phyloP scores from a whole-genome alignment of 2,888 invertebrate genomes.

The Lordiphosa fenestrarum region DNA sequence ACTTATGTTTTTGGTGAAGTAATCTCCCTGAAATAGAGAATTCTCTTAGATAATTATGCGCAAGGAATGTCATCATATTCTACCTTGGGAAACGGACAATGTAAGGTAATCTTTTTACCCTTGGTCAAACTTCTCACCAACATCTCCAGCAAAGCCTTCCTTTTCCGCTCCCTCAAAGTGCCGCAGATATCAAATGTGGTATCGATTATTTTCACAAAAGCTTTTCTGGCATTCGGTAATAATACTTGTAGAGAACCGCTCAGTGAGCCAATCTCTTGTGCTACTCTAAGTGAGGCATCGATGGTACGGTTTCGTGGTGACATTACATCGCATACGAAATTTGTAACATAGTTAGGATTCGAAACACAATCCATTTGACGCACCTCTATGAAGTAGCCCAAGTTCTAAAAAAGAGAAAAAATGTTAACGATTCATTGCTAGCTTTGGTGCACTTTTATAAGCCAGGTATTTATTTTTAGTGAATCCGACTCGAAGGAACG shows the following conservation, averaged over 20 bases:
- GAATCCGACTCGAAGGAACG: too few species aligned
- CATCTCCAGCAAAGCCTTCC: slow-evolving; percentile 37
- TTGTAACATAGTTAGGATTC: slow-evolving; percentile 37
- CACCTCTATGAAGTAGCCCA: slow-evolving; percentile 40
- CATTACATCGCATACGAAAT: slow-evolving; percentile 25
- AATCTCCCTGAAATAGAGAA: slow-evolving; percentile 34
- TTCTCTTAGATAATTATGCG: neutral
- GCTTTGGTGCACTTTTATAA: too few species aligned
- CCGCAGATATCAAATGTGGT: slow-evolving; percentile 55
- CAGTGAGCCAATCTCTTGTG: slow-evolving; percentile 21
- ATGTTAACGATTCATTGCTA: too few species aligned
- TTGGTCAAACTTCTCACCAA: slow-evolving; percentile 29
- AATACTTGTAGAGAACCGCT: slow-evolving; percentile 32
- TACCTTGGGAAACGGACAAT: slow-evolving; percentile 49
- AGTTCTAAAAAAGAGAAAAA: slow-evolving; percentile 14
- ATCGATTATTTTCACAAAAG: slow-evolving; percentile 39
- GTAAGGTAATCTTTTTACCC: slow-evolving; percentile 10
- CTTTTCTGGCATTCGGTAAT: slow-evolving; percentile 35
- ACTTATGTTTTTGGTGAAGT: slow-evolving; percentile 38
- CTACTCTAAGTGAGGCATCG: slow-evolving; percentile 20
- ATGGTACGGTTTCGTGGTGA: slow-evolving; percentile 38
- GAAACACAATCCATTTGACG: slow-evolving; percentile 38
- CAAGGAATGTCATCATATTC: neutral
- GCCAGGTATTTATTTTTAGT: too few species aligned
- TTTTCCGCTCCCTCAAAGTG: slow-evolving; percentile 34